A percentile compares a stretch with the other conserved stretches of the same genome.
These are phyloP conservation scores for Ricordea florida DNA, from an alignment of 92 coral and sea anemone species.

Conservation along the genomic window DNA sequence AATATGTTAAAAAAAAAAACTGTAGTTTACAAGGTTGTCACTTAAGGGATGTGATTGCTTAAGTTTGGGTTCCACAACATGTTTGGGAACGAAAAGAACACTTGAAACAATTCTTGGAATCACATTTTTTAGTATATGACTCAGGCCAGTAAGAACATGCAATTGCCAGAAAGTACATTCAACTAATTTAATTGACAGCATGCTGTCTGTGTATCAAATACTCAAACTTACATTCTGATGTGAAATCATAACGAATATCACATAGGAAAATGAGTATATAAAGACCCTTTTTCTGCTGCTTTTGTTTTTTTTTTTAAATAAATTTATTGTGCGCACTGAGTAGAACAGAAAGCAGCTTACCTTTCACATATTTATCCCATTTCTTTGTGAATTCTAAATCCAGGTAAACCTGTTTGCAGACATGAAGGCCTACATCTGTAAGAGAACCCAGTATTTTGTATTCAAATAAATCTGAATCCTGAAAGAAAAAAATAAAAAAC, in stretches of 20 bases:
- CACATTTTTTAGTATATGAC: too few species aligned
- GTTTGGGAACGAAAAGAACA: too few species aligned
- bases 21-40: too few species aligned
- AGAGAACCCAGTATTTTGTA: conserved; percentile 87
- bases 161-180: too few species aligned
- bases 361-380: conserved; percentile 95
- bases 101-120: too few species aligned
- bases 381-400: conserved; percentile 84
- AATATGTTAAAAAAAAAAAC: not conserved
- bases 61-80: too few species aligned
- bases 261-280: too few species aligned
- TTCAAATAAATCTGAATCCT: conserved; percentile 91
- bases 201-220: too few species aligned
- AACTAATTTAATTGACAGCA: too few species aligned
- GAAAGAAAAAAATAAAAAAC: not conserved
- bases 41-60: too few species aligned
- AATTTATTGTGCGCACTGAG: not conserved
- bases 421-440: conserved; percentile 71
- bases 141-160: too few species aligned
- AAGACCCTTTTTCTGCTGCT: not conserved
- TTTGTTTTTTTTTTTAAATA: not conserved
- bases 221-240: not conserved
- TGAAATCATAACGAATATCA: not conserved
- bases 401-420: conserved; percentile 90
- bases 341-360: conserved; percentile 11